phyloP scores from a whole-genome alignment of 2,888 invertebrate species.

The Limnephilus marmoratus region DNA sequence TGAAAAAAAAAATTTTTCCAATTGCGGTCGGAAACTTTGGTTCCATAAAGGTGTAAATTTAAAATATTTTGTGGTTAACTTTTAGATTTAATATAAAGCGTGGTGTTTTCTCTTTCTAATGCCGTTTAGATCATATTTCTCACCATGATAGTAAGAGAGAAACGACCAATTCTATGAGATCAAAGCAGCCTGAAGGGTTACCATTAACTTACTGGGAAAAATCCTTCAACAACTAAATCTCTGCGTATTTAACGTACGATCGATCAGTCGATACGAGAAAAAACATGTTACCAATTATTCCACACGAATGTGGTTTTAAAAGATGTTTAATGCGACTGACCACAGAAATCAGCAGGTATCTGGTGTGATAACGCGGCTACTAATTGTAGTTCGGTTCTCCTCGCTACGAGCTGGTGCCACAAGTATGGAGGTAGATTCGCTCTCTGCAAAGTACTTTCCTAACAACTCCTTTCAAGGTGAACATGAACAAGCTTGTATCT shows the following conservation, averaged over 20 bases:
- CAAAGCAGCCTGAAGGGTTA: not conserved
- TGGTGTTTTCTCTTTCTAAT: too few species aligned
- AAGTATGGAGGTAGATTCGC: not conserved
- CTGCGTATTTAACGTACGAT: not conserved
- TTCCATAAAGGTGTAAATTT: too few species aligned
- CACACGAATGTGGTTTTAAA: not conserved
- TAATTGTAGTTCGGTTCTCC: not conserved
- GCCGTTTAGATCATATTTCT: too few species aligned
- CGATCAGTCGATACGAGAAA: not conserved
- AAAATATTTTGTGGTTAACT: too few species aligned
- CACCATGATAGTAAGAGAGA: too few species aligned
- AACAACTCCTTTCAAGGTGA: constrained; percentile 41
- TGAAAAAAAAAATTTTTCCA: too few species aligned
- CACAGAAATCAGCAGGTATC: not conserved
- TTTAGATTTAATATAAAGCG: too few species aligned
- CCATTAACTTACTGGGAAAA: not conserved
- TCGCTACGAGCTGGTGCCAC: not conserved
- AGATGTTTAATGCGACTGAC: not conserved
- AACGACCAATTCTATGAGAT: too few species aligned
- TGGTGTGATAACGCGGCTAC: not conserved
- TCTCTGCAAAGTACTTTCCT: not conserved
- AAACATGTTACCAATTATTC: not conserved
- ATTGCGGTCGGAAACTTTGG: too few species aligned
- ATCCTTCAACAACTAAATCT: not conserved
- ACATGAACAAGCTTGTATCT: constrained; percentile 35